phyloP scores from a whole-genome alignment of 2,888 invertebrate genomes.

The Ennomos quercinarius region DNA sequence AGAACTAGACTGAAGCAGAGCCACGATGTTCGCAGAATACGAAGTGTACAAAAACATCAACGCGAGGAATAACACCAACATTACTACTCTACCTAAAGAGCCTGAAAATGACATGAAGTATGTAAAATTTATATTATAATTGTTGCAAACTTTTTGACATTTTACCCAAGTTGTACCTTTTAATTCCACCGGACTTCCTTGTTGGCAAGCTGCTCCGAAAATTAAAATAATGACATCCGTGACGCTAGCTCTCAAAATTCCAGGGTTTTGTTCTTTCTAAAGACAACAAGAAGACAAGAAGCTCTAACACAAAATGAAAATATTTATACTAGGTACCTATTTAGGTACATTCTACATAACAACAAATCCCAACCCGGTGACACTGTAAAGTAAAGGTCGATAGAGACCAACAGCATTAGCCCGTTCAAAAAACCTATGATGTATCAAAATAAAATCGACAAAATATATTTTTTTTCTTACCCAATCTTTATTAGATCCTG shows the following conservation, averaged over 20 bases:
- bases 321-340: too few relatives aligned
- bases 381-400: too few relatives aligned
- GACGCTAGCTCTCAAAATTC: slow-evolving; percentile 68
- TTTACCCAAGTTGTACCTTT: slow-evolving; percentile 60
- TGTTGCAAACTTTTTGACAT: too few relatives aligned
- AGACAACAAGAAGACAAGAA: slow-evolving; percentile 34
- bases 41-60: slow-evolving; percentile 90
- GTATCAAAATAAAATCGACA: too few relatives aligned
- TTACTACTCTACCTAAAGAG: slow-evolving; percentile 84
- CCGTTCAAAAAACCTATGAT: too few relatives aligned
- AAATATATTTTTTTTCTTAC: slow-evolving; percentile 33
- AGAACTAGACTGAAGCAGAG: slow-evolving; percentile 90
- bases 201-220: slow-evolving; percentile 87
- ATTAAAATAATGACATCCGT: slow-evolving; percentile 84
- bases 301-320: background rate
- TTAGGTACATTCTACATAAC: too few relatives aligned
- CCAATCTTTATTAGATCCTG: slow-evolving; percentile 37
- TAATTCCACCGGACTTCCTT: slow-evolving; percentile 82
- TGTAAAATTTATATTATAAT: background rate
- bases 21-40: slow-evolving; percentile 91
- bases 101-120: slow-evolving; percentile 59
- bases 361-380: too few relatives aligned
- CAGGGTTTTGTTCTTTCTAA: slow-evolving; percentile 61
- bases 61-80: slow-evolving; percentile 86
- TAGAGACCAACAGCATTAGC: too few relatives aligned